Base-by-base conservation (phyloP, 2,888 invertebrate genomes). In the Germaria angustata region DNA sequence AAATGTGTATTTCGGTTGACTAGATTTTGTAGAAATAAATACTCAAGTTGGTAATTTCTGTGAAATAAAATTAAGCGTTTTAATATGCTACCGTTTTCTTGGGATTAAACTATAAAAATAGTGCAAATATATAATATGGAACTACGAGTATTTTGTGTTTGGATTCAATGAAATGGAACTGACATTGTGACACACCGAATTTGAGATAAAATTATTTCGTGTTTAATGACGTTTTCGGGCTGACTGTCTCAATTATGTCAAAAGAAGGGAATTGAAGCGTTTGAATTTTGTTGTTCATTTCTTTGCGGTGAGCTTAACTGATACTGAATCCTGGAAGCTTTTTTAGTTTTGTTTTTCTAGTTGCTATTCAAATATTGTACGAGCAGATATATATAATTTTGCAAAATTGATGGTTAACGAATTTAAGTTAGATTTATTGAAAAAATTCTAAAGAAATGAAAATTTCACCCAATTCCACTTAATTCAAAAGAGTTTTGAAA, bases 21-120 rank as follows among this genome's bases (percentile, higher is more conserved):
- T 82, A 59, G 65, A 46, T 57, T 72, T 75, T 63, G 39, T 55
- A 44, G n/a, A 80, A 57, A 75, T 22, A 17, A 24, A 41, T 59
- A 32, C 44, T 51, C n/a, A 8, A 28, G 34, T 44, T 51, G 4
- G 53, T 69, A 79, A 82, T 59, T 82, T 82, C 82, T 71, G 51
- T 82, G 82, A 79, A 82, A 82, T 79, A 44, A 76, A 76, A 55
- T 82, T 76, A 79, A 82, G 75, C 79, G 66, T 82, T 79, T 75
- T 36, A 76, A 59, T 55, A 71, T 82, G 82, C 82, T 82, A 82
- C 82, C 82, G 82, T 82, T 82, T 82, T 68, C 59, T 75, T 36
- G 20, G 57, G 49, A 71, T 63, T 44, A 44, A 28, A 6, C 49
- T 57, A 51, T 7, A 11, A 44, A 66, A 71, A 59, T 79, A 75